Base-by-base conservation (phyloP, 2,888 invertebrate species). In the Rhorus exstirpatorius region DNA sequence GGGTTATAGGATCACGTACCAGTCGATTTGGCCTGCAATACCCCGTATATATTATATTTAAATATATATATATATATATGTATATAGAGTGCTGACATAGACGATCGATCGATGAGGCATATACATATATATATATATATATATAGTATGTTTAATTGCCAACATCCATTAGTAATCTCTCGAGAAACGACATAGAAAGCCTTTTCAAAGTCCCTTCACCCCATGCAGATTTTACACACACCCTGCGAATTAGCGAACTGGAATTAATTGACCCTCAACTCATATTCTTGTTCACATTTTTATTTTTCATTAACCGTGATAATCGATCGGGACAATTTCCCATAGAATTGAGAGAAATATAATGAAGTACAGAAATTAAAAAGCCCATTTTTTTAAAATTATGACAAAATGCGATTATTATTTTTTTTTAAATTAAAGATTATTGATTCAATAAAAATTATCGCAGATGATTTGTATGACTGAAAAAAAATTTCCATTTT, bases 81-180 rank as follows among this genome's bases (percentile, higher is more conserved):
- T 31, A 74, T 67, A 55, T 79, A 71, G 35, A 74, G 70, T 53
- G 70, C 67, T 31, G 31, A 31, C 31, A 65, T 75, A 41, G 61
- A 61, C 65, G 63, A 58, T 83, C 83, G 86, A 89, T 89, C 86
- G 89, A 89, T 88, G 85, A 86, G 38, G 31, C 31, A 31, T 31
- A 31, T 31, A 31, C 6, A 31, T 31, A 3, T 68, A 75, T 65
- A 81, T 31, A 31, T 31, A 31, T 31, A 31, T 31, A 3, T 68
- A 75, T 65, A 81, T 72, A 85, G 88, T 85, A 88, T 86, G 85
- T 79, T 79, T 86, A 83, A 85, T 85, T 81, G 74, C 76, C 72
- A 55, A 51, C 71, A 78, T 81, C 53, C 63, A 81, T 81, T 81
- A 81, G 76, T 70, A 70, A 81, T 63, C 63, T 76, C 58, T 58